Conservation (phyloP, 35 echinoderm and acorn worm genomes). For the Patiria miniata region DNA sequence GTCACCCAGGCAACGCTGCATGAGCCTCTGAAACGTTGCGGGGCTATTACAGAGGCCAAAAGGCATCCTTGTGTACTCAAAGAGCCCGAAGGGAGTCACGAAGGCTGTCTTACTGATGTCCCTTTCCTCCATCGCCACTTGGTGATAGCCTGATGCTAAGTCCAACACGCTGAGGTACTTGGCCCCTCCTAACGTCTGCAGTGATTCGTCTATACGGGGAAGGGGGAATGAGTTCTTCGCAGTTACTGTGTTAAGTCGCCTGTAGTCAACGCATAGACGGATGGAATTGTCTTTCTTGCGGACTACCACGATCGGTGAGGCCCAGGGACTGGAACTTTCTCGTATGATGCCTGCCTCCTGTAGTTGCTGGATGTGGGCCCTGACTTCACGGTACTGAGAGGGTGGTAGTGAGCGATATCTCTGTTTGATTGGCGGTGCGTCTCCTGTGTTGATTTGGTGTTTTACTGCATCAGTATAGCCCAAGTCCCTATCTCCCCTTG, state of each 20-base stretch:
- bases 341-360: constrained; percentile 46
- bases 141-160: constrained; percentile 76
- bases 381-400: constrained; percentile 46
- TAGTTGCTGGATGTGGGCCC: constrained; percentile 55
- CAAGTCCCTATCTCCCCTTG: not conserved
- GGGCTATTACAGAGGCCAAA: too few species aligned
- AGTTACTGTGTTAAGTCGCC: too few species aligned
- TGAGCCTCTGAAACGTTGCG: too few species aligned
- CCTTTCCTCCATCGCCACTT: constrained; percentile 59
- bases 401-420: constrained; percentile 48
- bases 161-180: constrained; percentile 49
- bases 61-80: too few species aligned
- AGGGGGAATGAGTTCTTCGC: too few species aligned
- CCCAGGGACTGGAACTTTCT: constrained; percentile 46
- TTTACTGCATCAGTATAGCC: constrained; percentile 9
- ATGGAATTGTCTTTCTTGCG: constrained; percentile 46
- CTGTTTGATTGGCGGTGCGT: constrained; percentile 31
- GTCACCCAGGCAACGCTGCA: too few species aligned
- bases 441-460: constrained; percentile 23
- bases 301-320: constrained; percentile 56
- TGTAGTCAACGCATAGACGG: constrained; percentile 52
- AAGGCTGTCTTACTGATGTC: constrained; percentile 19
- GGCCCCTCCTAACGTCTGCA: too few species aligned
- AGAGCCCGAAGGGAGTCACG: too few species aligned
- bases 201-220: too few species aligned